Base-by-base conservation (phyloP, 2,113 vertebrate species). In the Opisthocomus hoazin region DNA sequence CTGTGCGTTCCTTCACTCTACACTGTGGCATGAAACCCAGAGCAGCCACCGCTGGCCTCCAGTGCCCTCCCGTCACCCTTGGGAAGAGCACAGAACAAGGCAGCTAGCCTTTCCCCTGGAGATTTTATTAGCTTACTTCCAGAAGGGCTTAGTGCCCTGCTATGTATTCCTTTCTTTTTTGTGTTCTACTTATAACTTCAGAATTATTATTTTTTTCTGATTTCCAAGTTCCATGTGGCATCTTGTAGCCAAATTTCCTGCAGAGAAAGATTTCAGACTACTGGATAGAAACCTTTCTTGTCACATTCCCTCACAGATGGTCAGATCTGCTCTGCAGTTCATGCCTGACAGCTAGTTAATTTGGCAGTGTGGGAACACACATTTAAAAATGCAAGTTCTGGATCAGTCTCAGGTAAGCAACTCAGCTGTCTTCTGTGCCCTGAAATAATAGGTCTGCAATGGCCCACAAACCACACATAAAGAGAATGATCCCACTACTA, bases 291-390 rank as follows among this genome's bases (percentile, higher is more conserved):
- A 70, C 69, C 34, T 87, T 78, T 78, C 65, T 61, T 88, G 50
- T 86, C 83, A 53, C 32, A n/a, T 89, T 92, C 50, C 37, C 64
- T 85, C 83, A 37, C 88, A 96, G 88, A 92, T 93, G 83, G 92
- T 83, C 50, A 71, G 69, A 69, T 88, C 54, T 94, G 71, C 50
- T 90, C 50, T 66, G 83, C 75, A 69, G 76, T 41, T 85, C 36
- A 17, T 77, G 70, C 85, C 63, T 92, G 85, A 93, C 58, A 79
- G 74, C 27, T 64, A 79, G 39, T 79, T 80, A 57, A 65, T 88
- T 50, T 70, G 79, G 27, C 75, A 73, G 16, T 12, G 10, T 29
- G 57, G 24, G 50, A 75, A 50, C 19, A 68, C 14, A 27, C 12
- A 24, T 80, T 80, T 65, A 12, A 77, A 89, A 74, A 79, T 37